A percentile compares a stretch with the other conserved stretches of the same genome.
Evolutionary conservation across 64 coral and sea anemone species (phyloP).

Genomic region (Montipora capricornis): DNA sequence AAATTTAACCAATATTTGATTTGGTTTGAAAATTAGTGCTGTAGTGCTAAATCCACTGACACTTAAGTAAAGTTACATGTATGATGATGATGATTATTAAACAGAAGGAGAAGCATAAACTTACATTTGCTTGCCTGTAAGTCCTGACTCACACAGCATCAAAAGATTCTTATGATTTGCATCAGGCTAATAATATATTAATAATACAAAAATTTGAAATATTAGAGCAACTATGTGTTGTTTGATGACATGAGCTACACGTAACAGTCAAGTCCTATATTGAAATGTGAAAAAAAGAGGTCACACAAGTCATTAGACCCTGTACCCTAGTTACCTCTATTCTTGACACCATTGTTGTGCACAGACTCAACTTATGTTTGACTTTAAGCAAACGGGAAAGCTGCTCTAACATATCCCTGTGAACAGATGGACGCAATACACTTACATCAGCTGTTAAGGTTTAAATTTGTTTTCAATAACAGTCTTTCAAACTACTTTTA

Average conservation of each 20-base stretch:
- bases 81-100: too few relatives aligned
- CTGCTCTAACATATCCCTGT: slow-evolving; percentile 56
- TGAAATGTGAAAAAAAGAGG: too few relatives aligned
- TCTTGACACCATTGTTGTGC: slow-evolving; percentile 25
- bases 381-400: slow-evolving; percentile 46
- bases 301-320: too few relatives aligned
- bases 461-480: too few relatives aligned
- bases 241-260: too few relatives aligned
- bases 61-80: too few relatives aligned
- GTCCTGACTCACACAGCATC: slow-evolving; percentile 58
- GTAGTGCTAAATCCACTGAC: too few relatives aligned
- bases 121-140: slow-evolving; percentile 69
- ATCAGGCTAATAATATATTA: slow-evolving; percentile 60
- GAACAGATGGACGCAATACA: background rate
- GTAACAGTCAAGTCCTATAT: too few relatives aligned
- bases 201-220: background rate
- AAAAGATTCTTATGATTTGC: slow-evolving; percentile 68
- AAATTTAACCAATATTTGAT: too few relatives aligned
- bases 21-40: too few relatives aligned
- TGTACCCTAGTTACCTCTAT: slow-evolving; percentile 45
- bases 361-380: slow-evolving; percentile 45
- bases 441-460: background rate
- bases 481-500: too few relatives aligned
- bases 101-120: background rate
- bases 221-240: too few relatives aligned